These are phyloP conservation scores for Anoplopoma fimbria DNA, from an alignment of 2,113 vertebrate genomes.

Conservation along the genomic window DNA sequence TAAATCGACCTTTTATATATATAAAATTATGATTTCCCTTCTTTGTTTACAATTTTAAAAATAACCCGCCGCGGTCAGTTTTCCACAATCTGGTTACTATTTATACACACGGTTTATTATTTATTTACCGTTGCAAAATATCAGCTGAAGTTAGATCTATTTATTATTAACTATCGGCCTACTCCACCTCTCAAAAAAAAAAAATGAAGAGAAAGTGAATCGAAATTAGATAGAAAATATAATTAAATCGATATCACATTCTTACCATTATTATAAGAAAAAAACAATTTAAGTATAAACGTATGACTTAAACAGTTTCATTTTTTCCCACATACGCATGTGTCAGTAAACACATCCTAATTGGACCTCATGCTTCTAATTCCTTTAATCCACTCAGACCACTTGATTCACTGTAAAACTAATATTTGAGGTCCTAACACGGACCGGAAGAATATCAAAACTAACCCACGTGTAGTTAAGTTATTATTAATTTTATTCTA, in stretches of 20 bases:
- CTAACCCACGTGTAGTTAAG: conserved; percentile 91
- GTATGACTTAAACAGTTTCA: not conserved
- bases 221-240: not conserved
- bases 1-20: too few species aligned
- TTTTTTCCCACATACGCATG: not conserved
- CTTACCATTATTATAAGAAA: not conserved
- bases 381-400: conserved; percentile 20
- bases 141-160: conserved; percentile 77
- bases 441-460: conserved; percentile 76
- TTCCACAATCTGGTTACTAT: conserved; percentile 84
- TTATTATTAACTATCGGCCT: conserved; percentile 82
- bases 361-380: not conserved
- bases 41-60: conserved; percentile 79
- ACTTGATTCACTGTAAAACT: conserved; percentile 32
- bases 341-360: not conserved
- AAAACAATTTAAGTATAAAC: not conserved
- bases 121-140: conserved; percentile 81
- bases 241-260: not conserved
- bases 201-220: conserved; percentile 38
- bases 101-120: conserved; percentile 82
- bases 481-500: conserved; percentile 99
- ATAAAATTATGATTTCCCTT: not conserved
- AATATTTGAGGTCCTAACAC: conserved; percentile 53
- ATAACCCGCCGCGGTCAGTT: conserved; percentile 71
- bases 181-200: conserved; percentile 42